Percentiles rank a stretch among this genome's conserved stretches.
Conservation (phyloP, 2,888 invertebrate species). For the Lepidochitona cinerea region DNA sequence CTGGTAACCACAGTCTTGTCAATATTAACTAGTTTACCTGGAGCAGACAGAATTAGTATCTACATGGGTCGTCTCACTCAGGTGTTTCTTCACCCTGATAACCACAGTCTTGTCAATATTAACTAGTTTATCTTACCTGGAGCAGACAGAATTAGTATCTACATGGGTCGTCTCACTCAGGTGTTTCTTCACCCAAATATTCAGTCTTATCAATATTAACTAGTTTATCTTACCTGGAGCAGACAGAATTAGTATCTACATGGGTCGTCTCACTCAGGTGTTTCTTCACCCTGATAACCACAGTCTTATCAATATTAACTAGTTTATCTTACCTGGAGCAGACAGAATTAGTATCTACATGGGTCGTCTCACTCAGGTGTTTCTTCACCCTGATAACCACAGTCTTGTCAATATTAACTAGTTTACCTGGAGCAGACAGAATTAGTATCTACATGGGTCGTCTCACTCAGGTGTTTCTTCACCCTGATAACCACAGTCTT, state of each 20-base stretch:
- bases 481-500: conserved; percentile 56
- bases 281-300: conserved; percentile 60
- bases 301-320: conserved; percentile 33
- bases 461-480: conserved; percentile 52
- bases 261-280: conserved; percentile 44
- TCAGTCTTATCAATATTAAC: neutral
- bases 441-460: conserved; percentile 10
- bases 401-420: conserved; percentile 31
- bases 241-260: conserved; percentile 14
- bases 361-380: conserved; percentile 44
- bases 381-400: conserved; percentile 61
- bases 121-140: conserved; percentile 14
- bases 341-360: conserved; percentile 13
- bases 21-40: conserved; percentile 13
- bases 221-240: conserved; percentile 16
- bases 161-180: conserved; percentile 33
- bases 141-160: conserved; percentile 15
- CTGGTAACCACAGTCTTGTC: conserved; percentile 55
- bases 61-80: conserved; percentile 32
- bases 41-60: conserved; percentile 17
- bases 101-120: conserved; percentile 50
- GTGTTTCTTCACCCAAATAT: conserved; percentile 57
- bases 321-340: conserved; percentile 16
- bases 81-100: conserved; percentile 56
- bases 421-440: conserved; percentile 23